Percentiles rank a stretch among this genome's conserved stretches.
Conservation (phyloP, 2,888 invertebrate genomes). For the Perizoma flavofasciatum region DNA sequence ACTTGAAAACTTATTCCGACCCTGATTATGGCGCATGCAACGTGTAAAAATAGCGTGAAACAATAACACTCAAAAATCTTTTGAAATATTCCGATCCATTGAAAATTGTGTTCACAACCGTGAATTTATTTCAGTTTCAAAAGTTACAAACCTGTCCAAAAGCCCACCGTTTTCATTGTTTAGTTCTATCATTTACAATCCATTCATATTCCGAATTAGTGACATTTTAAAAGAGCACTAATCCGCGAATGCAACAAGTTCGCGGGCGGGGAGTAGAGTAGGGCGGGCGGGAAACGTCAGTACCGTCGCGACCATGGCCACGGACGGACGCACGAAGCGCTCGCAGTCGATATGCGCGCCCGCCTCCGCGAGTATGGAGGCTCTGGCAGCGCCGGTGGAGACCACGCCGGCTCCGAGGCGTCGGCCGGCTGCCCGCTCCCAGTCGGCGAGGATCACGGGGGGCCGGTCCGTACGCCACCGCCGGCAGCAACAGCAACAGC, state of each 20-base stretch:
- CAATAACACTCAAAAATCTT: too few relatives aligned
- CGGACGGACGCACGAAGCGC: conserved; percentile 87
- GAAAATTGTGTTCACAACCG: too few relatives aligned
- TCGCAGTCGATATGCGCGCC: conserved; percentile 90
- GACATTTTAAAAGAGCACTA: conserved; percentile 65
- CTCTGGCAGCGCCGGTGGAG: conserved; percentile 80
- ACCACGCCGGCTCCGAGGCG: conserved; percentile 84
- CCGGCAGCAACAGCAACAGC: conserved; percentile 74
- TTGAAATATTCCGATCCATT: too few relatives aligned
- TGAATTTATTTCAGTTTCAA: too few relatives aligned
- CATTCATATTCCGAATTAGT: conserved; percentile 56
- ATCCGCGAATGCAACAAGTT: conserved; percentile 76
- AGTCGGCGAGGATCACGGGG: conserved; percentile 88
- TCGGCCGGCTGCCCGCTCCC: conserved; percentile 89
- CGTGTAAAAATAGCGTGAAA: too few relatives aligned
- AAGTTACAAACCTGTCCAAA: not conserved
- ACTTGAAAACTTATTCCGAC: too few relatives aligned
- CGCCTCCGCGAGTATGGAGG: conserved; percentile 87
- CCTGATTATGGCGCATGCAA: too few relatives aligned
- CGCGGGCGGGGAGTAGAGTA: conserved; percentile 42
- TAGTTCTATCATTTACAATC: conserved; percentile 31
- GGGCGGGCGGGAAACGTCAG: conserved; percentile 58
- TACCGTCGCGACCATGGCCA: conserved; percentile 84
- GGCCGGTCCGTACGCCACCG: conserved; percentile 83
- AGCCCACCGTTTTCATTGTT: not conserved